Evolutionary conservation across 2,113 vertebrate genomes (phyloP), one percentile per base, ranked within the genome.

Genomic region (Chionis minor): DNA sequence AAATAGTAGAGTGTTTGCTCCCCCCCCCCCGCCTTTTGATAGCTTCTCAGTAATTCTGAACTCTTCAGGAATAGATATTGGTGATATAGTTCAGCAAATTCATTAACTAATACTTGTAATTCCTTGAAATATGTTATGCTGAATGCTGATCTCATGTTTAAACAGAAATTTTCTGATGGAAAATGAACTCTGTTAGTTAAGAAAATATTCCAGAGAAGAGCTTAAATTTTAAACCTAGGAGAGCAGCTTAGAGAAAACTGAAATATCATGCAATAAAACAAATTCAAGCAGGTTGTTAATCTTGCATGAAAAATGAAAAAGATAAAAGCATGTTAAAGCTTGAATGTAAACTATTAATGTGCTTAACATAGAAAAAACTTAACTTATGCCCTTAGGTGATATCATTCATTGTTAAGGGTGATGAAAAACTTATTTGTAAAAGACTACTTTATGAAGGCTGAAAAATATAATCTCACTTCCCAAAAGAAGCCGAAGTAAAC

Each of bases 281-380:
- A 98, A 97, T 92, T 96, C 84, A 97, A 66, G 71, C 45, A 94
- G 87, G 84, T 88, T 97, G 86, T 87, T 97, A 96, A 94, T 97
- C 88, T 96, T 96, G 56, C 92, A n/a, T 90, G 93, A 93, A 96
- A 86, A 98, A 96, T 89, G 35, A 91, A 94, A 73, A 95, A 91
- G 51, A 92, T 92, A 96, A 97, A 97, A 89, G 13, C 35, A 69
- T 92, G 58, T 92, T 97, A 95, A 96, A 94, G 27, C 17, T 92
- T 93, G 90, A 95, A 94, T 96, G 85, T 95, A 96, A 97, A 97
- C 95, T 96, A 97, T 90, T 96, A 94, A 97, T 95, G 70, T 95
- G 44, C 54, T 96, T 97, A 97, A 88, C 24, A 35, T 90, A 96
- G 32, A 94, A 94, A 97, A 97, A 97, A 96, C n/a, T 94, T 97